phyloP scores from a whole-genome alignment of 2,113 vertebrate genomes.

The Catharus fuscescens region DNA sequence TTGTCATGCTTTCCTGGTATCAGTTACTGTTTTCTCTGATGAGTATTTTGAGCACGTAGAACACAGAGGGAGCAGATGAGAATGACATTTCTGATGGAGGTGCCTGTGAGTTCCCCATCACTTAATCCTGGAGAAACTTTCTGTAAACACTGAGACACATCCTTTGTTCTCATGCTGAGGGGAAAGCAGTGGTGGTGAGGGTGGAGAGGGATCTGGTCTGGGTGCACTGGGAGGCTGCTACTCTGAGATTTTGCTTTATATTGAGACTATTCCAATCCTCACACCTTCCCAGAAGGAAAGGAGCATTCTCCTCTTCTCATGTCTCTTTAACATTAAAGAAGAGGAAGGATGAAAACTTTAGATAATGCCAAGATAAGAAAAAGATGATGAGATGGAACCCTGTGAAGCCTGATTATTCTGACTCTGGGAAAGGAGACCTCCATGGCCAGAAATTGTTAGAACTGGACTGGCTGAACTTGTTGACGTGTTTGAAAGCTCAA shows the following conservation, averaged over 20 bases:
- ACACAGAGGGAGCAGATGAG: constrained; percentile 30
- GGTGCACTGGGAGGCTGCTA: background rate
- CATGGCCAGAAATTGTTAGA: background rate
- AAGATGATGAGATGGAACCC: background rate
- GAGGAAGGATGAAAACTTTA: background rate
- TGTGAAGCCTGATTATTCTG: background rate
- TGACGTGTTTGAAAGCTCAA: background rate
- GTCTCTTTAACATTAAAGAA: background rate
- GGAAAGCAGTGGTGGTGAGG: background rate
- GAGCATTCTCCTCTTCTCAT: background rate
- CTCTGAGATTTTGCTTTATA: background rate
- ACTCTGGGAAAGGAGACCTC: background rate
- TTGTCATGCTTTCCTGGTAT: constrained; percentile 64
- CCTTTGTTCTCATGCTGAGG: background rate
- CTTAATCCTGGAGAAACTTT: background rate
- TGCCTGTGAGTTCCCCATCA: background rate
- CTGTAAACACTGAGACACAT: background rate
- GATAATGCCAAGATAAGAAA: background rate
- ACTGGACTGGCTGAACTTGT: background rate
- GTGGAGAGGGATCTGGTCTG: background rate
- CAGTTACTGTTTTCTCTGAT: constrained; percentile 38
- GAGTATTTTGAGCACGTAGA: constrained; percentile 61
- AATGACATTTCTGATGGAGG: background rate
- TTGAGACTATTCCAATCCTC: background rate
- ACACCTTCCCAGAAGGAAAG: background rate